These are phyloP conservation scores for Phenganax stokvisi DNA, from an alignment of 92 coral and sea anemone species.

Conservation along the genomic window DNA sequence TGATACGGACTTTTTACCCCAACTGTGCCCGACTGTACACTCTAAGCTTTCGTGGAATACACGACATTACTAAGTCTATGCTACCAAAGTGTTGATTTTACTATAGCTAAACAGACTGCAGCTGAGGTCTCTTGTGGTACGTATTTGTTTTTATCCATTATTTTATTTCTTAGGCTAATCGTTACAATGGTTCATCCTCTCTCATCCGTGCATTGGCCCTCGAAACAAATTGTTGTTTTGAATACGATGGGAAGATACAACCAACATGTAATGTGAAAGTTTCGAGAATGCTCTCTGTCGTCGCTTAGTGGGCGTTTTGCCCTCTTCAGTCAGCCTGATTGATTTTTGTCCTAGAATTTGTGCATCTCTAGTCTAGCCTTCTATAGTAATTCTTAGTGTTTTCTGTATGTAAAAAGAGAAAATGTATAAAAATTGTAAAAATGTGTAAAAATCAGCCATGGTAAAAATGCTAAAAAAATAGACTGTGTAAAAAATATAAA, in stretches of 20 bases:
- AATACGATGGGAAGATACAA: slow-evolving; percentile 21
- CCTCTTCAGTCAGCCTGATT: neutral
- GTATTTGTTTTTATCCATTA: neutral
- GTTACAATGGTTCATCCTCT: slow-evolving; percentile 17
- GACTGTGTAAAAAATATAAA: neutral
- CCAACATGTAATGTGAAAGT: slow-evolving; percentile 7
- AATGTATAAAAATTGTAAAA: slow-evolving; percentile 32
- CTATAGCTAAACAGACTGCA: no score
- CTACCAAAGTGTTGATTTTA: no score
- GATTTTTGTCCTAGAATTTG: slow-evolving; percentile 6
- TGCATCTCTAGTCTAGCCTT: slow-evolving; percentile 12
- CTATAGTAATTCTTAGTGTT: neutral
- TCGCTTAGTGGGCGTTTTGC: neutral
- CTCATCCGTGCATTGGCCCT: slow-evolving; percentile 38
- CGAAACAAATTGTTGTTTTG: slow-evolving; percentile 37
- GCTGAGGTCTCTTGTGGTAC: neutral
- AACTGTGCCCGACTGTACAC: no score
- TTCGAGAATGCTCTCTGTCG: slow-evolving; percentile 22
- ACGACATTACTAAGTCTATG: no score
- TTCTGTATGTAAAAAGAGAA: slow-evolving; percentile 21
- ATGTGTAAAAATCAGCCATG: neutral
- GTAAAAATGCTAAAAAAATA: slow-evolving; percentile 1
- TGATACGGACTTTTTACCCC: no score
- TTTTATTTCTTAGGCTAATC: slow-evolving; percentile 3
- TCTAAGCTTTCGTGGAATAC: no score